Evolutionary conservation across 2,888 invertebrate genomes (phyloP), one percentile per base, ranked within the genome.

Genomic region (Acrocyrtus sp.): DNA sequence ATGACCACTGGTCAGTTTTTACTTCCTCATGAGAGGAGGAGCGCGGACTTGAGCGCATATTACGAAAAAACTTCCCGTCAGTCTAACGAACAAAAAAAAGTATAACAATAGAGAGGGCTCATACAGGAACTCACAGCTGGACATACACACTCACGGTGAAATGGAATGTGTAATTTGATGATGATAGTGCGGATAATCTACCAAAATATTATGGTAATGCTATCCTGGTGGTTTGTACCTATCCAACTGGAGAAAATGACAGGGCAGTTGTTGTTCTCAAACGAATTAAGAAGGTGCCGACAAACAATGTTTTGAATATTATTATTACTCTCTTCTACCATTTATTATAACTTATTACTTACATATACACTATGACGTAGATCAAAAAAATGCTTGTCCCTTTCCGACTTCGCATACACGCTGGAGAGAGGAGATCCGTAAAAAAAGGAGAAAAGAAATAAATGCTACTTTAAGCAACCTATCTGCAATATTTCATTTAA

Each of bases 221-320:
- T 48, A 48, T 15, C 22, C 8, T 10, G 21, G 2, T 50, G 22
- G 24, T 26, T 50, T 24, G 19, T 24, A 4, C 45, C 34, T 24
- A 17, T 53, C 5, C 19, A 12, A 12, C 57, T 68, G 48, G 43
- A 48, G 21, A 54, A 48, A 48, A 65, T 8, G 50, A 39, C 39
- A 56, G 45, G 48, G n/a, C n/a, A n/a, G n/a, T n/a, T n/a, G n/a
- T n/a, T n/a, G n/a, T n/a, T n/a, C n/a, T n/a, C n/a, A n/a, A n/a
- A n/a, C n/a, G n/a, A n/a, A n/a, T n/a, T 34, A 63, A 39, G 39
- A 41, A 62, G 47, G 62, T 62, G 69, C 69, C 69, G 69, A 69
- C 69, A 69, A 69, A 69, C 69, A 69, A 62, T 69, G 69, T 69
- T 69, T 62, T 61, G 43, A 47, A 62, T 62, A 62, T 61, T 57